phyloP scores from a whole-genome alignment of 1,140 invertebrate genomes.

The Drosophila sechellia region DNA sequence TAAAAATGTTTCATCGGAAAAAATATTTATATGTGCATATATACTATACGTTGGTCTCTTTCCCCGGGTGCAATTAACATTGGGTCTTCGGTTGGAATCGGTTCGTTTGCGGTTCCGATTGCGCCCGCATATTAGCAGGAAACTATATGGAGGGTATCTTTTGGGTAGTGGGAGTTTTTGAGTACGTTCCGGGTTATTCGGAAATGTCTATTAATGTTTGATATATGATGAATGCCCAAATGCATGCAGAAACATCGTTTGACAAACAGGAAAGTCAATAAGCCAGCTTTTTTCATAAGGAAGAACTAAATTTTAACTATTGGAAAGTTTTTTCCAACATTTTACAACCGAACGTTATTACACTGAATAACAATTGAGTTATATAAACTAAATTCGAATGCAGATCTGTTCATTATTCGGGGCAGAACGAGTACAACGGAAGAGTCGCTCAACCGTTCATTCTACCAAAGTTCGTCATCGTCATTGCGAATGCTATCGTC shows the following conservation, averaged over 20 bases:
- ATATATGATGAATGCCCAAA: slow-evolving; percentile 12
- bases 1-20: slow-evolving; percentile 83
- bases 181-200: slow-evolving; percentile 9
- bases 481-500: slow-evolving; percentile 37
- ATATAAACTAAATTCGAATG: neutral
- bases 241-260: neutral
- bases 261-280: too few species aligned
- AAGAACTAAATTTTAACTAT: too few species aligned
- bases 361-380: neutral
- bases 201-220: slow-evolving; percentile 32
- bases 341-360: too few species aligned
- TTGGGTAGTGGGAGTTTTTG: slow-evolving; percentile 11
- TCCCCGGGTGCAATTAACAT: slow-evolving; percentile 47
- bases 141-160: slow-evolving; percentile 1
- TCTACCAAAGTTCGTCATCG: slow-evolving; percentile 28
- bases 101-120: slow-evolving; percentile 65
- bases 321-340: too few species aligned
- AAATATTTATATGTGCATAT: slow-evolving; percentile 46
- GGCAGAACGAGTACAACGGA: slow-evolving; percentile 8
- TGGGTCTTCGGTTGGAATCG: slow-evolving; percentile 36
- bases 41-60: neutral
- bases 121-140: slow-evolving; percentile 53
- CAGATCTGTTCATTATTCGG: slow-evolving; percentile 7
- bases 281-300: too few species aligned
- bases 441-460: slow-evolving; percentile 13